Evolutionary conservation across 2,113 vertebrate genomes (phyloP).

Genomic region (Pelusios castaneus): DNA sequence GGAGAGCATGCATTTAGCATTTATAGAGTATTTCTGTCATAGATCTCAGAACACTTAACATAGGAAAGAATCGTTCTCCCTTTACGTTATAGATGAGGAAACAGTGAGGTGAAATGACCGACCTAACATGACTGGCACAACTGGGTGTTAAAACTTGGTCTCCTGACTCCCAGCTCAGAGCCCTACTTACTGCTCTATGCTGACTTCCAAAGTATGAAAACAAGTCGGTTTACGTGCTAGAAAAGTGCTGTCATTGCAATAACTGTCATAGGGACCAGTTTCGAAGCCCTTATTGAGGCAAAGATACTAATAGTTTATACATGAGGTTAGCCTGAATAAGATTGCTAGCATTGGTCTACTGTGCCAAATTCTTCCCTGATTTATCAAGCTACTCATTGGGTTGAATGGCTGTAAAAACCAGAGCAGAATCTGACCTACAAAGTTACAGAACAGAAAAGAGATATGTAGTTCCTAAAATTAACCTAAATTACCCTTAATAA

Average conservation of each 20-base stretch:
- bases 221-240: background rate
- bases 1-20: background rate
- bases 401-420: background rate
- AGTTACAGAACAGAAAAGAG: conserved; percentile 4
- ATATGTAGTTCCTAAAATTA: conserved; percentile 45
- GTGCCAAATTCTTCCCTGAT: background rate
- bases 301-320: background rate
- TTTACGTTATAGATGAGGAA: background rate
- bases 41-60: background rate
- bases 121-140: background rate
- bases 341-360: background rate
- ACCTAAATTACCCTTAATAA: conserved; percentile 52
- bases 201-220: background rate
- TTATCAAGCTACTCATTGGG: background rate
- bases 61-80: background rate
- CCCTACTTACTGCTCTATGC: background rate
- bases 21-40: background rate
- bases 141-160: background rate
- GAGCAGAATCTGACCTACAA: background rate
- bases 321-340: background rate
- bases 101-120: background rate
- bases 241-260: background rate
- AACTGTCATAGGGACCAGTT: background rate
- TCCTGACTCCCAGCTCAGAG: background rate
- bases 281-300: background rate